Conservation (phyloP, 2,888 invertebrate genomes). For the Drosophila monieri region DNA sequence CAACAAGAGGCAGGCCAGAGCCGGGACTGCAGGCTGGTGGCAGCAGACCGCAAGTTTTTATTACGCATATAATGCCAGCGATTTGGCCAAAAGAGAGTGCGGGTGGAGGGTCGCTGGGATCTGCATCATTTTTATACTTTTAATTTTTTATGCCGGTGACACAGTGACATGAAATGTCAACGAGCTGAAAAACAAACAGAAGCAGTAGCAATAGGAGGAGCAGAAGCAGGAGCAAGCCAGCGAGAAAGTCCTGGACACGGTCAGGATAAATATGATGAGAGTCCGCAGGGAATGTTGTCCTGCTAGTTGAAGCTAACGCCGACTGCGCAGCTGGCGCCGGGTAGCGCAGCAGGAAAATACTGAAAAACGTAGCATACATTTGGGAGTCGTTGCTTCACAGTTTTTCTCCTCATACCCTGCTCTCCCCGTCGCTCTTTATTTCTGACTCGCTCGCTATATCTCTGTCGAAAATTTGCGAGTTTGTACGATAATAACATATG, state of each 20-base stretch:
- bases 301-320: slow-evolving; percentile 37
- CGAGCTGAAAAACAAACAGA: slow-evolving; percentile 77
- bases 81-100: slow-evolving; percentile 51
- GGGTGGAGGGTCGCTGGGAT: slow-evolving; percentile 21
- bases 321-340: slow-evolving; percentile 14
- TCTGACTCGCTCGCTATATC: slow-evolving; percentile 18
- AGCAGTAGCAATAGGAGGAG: slow-evolving; percentile 5
- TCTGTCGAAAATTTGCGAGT: slow-evolving; percentile 76
- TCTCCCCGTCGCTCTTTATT: neutral
- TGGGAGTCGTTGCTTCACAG: slow-evolving; percentile 64
- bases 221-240: slow-evolving; percentile 4
- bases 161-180: slow-evolving; percentile 80
- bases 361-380: slow-evolving; percentile 73
- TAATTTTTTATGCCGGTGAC: slow-evolving; percentile 78
- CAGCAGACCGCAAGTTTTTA: slow-evolving; percentile 73
- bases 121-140: slow-evolving; percentile 76
- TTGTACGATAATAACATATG: slow-evolving; percentile 78
- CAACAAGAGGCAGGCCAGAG: slow-evolving; percentile 47
- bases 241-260: slow-evolving; percentile 36
- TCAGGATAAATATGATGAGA: slow-evolving; percentile 67
- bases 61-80: slow-evolving; percentile 77
- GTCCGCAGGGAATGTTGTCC: slow-evolving; percentile 64
- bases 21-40: slow-evolving; percentile 7
- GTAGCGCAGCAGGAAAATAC: slow-evolving; percentile 58
- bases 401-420: slow-evolving; percentile 5